Percentiles rank a stretch among this genome's conserved stretches.
phyloP scores from a whole-genome alignment of 2,888 invertebrate genomes.

The Melanostoma scalare region DNA sequence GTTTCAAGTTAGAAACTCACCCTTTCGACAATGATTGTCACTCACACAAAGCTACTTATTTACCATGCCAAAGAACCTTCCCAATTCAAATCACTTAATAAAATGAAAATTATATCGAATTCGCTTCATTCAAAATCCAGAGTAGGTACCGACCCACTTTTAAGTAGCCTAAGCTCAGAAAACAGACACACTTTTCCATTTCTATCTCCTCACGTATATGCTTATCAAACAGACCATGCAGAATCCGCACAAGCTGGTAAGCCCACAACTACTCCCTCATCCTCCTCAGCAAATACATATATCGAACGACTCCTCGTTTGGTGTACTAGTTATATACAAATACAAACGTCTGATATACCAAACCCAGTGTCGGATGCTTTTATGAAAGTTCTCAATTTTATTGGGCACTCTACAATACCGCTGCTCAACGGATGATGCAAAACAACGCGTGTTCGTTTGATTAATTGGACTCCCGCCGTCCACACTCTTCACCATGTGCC shows the following conservation, averaged over 20 bases:
- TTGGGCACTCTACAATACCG: conserved; percentile 44
- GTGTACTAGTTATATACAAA: too few relatives aligned
- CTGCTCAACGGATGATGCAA: conserved; percentile 33
- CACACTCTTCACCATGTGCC: neutral
- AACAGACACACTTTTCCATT: too few relatives aligned
- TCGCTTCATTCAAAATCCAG: neutral
- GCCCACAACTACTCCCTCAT: too few relatives aligned
- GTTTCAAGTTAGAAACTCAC: too few relatives aligned
- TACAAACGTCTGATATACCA: neutral
- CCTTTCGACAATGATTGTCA: too few relatives aligned
- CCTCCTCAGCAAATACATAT: neutral
- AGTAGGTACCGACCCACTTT: conserved; percentile 2
- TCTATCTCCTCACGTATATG: too few relatives aligned
- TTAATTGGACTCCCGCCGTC: conserved; percentile 64
- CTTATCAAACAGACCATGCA: too few relatives aligned
- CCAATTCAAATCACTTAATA: conserved; percentile 29
- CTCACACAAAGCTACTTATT: neutral
- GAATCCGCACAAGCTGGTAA: too few relatives aligned
- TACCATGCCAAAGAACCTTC: conserved; percentile 2
- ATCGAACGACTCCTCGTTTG: neutral
- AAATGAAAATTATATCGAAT: conserved; percentile 26
- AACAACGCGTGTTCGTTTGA: conserved; percentile 67
- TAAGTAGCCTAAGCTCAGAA: too few relatives aligned
- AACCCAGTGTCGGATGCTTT: conserved; percentile 43
- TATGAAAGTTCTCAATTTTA: conserved; percentile 63